Conservation (phyloP, 2,797 vertebrate genomes). For the Odontamblyopus rebecca region DNA sequence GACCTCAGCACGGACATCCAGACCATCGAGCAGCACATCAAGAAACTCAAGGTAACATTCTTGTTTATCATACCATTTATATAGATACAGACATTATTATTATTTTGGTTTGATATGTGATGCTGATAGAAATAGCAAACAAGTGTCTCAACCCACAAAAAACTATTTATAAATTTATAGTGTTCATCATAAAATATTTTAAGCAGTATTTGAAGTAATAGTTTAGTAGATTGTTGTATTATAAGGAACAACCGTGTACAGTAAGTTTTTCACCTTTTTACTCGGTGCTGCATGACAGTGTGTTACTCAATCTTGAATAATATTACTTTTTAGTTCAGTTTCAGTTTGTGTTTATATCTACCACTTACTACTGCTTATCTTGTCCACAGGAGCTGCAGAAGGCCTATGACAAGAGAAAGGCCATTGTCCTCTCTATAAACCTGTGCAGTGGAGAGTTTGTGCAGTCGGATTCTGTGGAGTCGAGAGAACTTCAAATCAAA, state of each 20-base stretch:
- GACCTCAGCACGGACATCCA: slow-evolving; percentile 89
- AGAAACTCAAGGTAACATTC: slow-evolving; percentile 87
- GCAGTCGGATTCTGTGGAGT: slow-evolving; percentile 80
- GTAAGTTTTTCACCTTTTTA: too few species aligned
- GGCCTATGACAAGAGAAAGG: slow-evolving; percentile 89
- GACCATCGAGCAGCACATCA: slow-evolving; percentile 87
- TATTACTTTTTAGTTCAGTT: background rate
- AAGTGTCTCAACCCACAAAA: background rate
- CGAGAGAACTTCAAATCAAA: slow-evolving; percentile 80
- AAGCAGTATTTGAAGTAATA: too few species aligned
- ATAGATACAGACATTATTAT: background rate
- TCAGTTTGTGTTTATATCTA: background rate
- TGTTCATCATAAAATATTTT: too few species aligned
- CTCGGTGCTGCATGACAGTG: too few species aligned
- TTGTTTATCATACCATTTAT: background rate
- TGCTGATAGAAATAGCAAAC: background rate
- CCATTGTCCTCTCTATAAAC: slow-evolving; percentile 94
- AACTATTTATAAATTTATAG: too few species aligned
- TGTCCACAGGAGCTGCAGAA: slow-evolving; percentile 90
- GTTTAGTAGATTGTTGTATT: too few species aligned
- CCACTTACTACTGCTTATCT: background rate
- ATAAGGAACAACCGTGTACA: background rate
- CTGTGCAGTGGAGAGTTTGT: slow-evolving; percentile 91
- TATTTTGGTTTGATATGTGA: background rate
- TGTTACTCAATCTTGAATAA: background rate